Evolutionary conservation across 2,113 vertebrate genomes (phyloP).

Genomic region (Podocnemis expansa): DNA sequence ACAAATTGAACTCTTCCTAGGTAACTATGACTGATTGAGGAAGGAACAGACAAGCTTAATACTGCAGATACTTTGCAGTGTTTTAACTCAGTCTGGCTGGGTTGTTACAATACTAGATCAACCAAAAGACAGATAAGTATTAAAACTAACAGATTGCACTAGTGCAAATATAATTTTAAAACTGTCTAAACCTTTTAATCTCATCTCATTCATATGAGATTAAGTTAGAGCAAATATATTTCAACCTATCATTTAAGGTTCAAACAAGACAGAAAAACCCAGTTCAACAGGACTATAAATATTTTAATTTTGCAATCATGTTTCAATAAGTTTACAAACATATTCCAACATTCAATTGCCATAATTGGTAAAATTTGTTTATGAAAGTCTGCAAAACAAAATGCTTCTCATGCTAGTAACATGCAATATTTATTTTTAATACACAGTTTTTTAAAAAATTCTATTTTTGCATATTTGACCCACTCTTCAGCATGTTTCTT

Average conservation of each 20-base stretch:
- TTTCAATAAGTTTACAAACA: slow-evolving; percentile 42
- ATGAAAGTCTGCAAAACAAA: slow-evolving; percentile 10
- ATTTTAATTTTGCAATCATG: slow-evolving; percentile 28
- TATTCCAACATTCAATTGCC: slow-evolving; percentile 38
- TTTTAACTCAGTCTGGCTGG: slow-evolving; percentile 49
- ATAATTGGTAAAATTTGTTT: background rate
- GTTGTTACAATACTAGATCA: slow-evolving; percentile 59
- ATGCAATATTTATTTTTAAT: slow-evolving; percentile 40
- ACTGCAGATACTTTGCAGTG: slow-evolving; percentile 13
- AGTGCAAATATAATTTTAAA: slow-evolving; percentile 82
- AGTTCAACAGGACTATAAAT: slow-evolving; percentile 60
- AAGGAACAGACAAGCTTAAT: slow-evolving; percentile 36
- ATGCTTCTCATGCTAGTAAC: background rate
- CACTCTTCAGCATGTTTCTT: background rate
- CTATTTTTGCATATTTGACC: slow-evolving; percentile 22
- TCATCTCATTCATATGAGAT: slow-evolving; percentile 77
- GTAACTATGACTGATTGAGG: slow-evolving; percentile 64
- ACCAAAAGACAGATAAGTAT: slow-evolving; percentile 75
- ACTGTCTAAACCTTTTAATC: slow-evolving; percentile 82
- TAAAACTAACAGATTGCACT: slow-evolving; percentile 80
- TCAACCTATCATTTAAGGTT: slow-evolving; percentile 72
- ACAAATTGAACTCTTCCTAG: slow-evolving; percentile 85
- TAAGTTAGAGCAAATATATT: slow-evolving; percentile 66
- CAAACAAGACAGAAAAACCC: slow-evolving; percentile 64
- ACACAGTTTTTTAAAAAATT: slow-evolving; percentile 18